These are phyloP conservation scores for Noturus placidus DNA, from an alignment of 2,113 vertebrate species.

Conservation along the genomic window DNA sequence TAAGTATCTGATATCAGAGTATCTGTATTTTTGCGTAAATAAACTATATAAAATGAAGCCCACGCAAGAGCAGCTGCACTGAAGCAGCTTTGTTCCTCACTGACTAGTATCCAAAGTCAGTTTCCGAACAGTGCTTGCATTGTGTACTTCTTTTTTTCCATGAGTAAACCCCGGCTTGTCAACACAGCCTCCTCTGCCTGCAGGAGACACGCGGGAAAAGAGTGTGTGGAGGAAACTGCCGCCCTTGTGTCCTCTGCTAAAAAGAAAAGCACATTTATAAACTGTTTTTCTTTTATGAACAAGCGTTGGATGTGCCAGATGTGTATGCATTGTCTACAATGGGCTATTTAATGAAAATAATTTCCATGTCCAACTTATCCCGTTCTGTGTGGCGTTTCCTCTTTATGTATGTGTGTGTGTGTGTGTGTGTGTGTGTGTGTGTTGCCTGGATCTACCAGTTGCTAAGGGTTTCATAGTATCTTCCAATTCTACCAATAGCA, in stretches of 20 bases:
- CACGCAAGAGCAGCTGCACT: conserved; percentile 71
- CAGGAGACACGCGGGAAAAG: conserved; percentile 55
- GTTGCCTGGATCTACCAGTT: conserved; percentile 54
- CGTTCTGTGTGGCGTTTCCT: conserved; percentile 34
- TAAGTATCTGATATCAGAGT: conserved; percentile 11
- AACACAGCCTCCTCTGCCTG: conserved; percentile 78
- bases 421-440: conserved; percentile 26
- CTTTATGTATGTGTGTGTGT: conserved; percentile 7
- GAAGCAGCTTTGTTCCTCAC: conserved; percentile 78
- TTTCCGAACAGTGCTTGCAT: conserved; percentile 76
- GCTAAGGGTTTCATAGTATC: conserved; percentile 58
- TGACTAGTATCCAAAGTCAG: conserved; percentile 80
- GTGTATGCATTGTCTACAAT: conserved; percentile 70
- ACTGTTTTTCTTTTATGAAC: conserved; percentile 70
- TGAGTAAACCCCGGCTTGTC: conserved; percentile 80
- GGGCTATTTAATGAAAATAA: conserved; percentile 64
- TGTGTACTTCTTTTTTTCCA: conserved; percentile 79
- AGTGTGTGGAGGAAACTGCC: conserved; percentile 58
- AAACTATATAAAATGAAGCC: conserved; percentile 71
- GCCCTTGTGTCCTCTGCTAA: conserved; percentile 62
- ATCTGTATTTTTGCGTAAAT: conserved; percentile 50
- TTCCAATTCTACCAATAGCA: conserved; percentile 53
- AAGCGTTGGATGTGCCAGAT: conserved; percentile 66
- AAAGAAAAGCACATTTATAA: conserved; percentile 64
- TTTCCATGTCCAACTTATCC: conserved; percentile 63